Conservation (phyloP, 2,113 vertebrate genomes). For the Cnemophilus loriae region DNA sequence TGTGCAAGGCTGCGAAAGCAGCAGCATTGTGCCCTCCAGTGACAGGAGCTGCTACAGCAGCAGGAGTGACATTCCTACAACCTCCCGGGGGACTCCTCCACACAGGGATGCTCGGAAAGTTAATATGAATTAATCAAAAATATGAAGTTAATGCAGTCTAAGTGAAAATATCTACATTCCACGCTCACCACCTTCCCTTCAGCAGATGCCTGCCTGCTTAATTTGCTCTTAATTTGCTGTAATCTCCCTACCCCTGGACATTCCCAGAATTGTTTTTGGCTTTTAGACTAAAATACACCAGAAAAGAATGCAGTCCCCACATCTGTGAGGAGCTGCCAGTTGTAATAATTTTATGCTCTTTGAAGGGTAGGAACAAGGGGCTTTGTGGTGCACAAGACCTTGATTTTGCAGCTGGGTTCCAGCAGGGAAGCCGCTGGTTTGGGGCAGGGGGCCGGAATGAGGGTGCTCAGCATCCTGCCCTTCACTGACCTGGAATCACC, state of each 20-base stretch:
- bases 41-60: slow-evolving; percentile 50
- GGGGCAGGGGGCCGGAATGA: background rate
- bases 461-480: background rate
- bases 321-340: background rate
- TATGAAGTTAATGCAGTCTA: background rate
- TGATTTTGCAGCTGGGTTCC: background rate
- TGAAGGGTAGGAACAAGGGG: background rate
- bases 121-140: background rate
- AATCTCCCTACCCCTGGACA: background rate
- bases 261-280: background rate
- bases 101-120: background rate
- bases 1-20: background rate
- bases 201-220: background rate
- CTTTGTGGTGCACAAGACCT: background rate
- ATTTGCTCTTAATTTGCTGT: background rate
- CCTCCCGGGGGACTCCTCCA: background rate
- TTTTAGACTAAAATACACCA: background rate
- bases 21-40: slow-evolving; percentile 57
- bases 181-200: background rate
- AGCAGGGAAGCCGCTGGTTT: background rate
- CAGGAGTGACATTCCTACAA: background rate
- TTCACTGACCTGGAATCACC: background rate
- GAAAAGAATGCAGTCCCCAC: background rate
- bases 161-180: background rate
- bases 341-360: background rate